Evolutionary conservation across 2,113 vertebrate genomes (phyloP).

Genomic region (Hymenochirus boettgeri): DNA sequence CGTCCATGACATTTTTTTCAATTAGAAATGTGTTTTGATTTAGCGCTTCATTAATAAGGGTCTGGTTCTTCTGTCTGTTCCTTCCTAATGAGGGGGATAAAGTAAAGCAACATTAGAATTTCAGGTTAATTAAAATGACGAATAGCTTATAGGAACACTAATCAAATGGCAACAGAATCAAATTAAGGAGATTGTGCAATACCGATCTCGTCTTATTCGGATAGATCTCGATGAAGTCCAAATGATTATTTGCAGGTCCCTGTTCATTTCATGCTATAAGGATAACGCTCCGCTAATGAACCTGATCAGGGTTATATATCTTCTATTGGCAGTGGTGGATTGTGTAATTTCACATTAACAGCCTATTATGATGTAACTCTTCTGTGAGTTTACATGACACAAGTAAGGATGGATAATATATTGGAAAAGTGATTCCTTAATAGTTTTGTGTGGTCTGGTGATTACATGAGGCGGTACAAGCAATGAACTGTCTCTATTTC

Average conservation of each 20-base stretch:
- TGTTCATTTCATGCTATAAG: conserved; percentile 29
- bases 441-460: no score
- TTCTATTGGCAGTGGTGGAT: conserved; percentile 10
- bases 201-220: conserved; percentile 35
- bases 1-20: conserved; percentile 3
- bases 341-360: neutral
- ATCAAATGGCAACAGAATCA: conserved; percentile 36
- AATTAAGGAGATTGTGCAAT: conserved; percentile 34
- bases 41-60: conserved; percentile 41
- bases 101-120: conserved; percentile 24
- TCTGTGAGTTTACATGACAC: conserved; percentile 1
- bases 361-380: conserved; percentile 2
- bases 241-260: neutral
- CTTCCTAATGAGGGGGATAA: conserved; percentile 19
- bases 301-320: conserved; percentile 22
- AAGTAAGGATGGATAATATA: conserved; percentile 4
- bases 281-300: conserved; percentile 33
- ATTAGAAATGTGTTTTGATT: conserved; percentile 21
- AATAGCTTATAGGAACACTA: conserved; percentile 36
- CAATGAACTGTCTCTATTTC: no score
- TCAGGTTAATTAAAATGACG: conserved; percentile 42
- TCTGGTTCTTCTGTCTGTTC: conserved; percentile 16
- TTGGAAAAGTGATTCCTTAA: neutral
- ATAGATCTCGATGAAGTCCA: conserved; percentile 33
- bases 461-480: no score